A percentile compares a stretch with the other conserved stretches of the same genome.
Evolutionary conservation across 2,888 invertebrate genomes (phyloP).

Genomic region (Xiphydria camelus): DNA sequence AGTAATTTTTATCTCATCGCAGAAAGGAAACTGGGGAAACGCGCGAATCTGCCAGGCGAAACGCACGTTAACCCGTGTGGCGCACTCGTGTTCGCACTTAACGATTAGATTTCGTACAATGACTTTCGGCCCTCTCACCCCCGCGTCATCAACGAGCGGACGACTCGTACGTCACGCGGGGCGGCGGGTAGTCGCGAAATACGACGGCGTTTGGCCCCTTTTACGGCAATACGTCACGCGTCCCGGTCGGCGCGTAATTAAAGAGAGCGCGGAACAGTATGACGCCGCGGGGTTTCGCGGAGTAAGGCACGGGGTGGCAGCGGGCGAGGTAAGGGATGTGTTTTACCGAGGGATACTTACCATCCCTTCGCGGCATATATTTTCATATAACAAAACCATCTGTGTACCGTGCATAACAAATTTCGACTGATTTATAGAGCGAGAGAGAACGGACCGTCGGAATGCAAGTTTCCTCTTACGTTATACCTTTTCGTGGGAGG

Average conservation of each 20-base stretch:
- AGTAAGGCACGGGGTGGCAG: slow-evolving; percentile 33
- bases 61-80: no score
- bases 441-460: slow-evolving; percentile 2
- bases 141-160: neutral
- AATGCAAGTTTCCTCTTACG: no score
- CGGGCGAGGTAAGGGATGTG: slow-evolving; percentile 50
- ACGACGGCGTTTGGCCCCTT: slow-evolving; percentile 25
- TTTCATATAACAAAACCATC: slow-evolving; percentile 60
- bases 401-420: slow-evolving; percentile 59
- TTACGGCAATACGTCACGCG: slow-evolving; percentile 47
- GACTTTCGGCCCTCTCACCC: no score
- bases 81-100: no score
- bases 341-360: slow-evolving; percentile 57
- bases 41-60: no score
- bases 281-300: slow-evolving; percentile 49
- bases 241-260: slow-evolving; percentile 51
- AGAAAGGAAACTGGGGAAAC: no score
- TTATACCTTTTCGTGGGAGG: no score
- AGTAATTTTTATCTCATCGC: no score
- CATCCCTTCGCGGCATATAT: slow-evolving; percentile 57
- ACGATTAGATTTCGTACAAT: no score
- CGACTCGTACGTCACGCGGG: neutral
- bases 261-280: slow-evolving; percentile 55
- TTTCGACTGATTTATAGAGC: slow-evolving; percentile 57
- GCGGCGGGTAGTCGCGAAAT: neutral